Conservation (phyloP, 2,113 vertebrate genomes). For the Pluvialis apricaria region DNA sequence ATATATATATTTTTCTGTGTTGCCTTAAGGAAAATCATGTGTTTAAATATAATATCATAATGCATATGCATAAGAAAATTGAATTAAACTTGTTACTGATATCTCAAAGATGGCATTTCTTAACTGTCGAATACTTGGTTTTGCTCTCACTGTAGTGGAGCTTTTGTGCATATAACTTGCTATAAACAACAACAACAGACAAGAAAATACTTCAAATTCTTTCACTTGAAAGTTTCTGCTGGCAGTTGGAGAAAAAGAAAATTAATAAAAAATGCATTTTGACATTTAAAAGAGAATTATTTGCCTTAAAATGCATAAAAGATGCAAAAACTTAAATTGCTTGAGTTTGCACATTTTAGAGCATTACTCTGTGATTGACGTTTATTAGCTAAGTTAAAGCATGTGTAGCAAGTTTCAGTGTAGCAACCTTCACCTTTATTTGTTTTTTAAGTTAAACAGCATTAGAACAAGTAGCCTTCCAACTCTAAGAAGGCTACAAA, state of each 20-base stretch:
- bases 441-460: neutral
- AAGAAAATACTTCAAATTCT: neutral
- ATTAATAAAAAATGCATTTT: slow-evolving; percentile 46
- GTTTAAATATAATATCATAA: neutral
- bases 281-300: slow-evolving; percentile 49
- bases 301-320: slow-evolving; percentile 31
- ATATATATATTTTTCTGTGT: neutral
- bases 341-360: neutral
- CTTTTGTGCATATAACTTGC: neutral
- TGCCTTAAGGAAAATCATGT: neutral
- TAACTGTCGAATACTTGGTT: neutral
- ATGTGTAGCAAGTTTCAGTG: neutral
- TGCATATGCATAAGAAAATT: neutral
- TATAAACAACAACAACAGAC: neutral
- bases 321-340: neutral
- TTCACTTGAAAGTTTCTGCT: slow-evolving; percentile 11
- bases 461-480: neutral
- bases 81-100: neutral
- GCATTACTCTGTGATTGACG: neutral
- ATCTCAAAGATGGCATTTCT: neutral
- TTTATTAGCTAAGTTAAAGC: neutral
- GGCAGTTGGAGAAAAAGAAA: neutral
- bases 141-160: neutral
- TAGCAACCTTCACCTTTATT: neutral
- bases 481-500: neutral